These are phyloP conservation scores for Artibeus jamaicensis DNA, from an alignment of 2,797 vertebrate species.

Conservation along the genomic window DNA sequence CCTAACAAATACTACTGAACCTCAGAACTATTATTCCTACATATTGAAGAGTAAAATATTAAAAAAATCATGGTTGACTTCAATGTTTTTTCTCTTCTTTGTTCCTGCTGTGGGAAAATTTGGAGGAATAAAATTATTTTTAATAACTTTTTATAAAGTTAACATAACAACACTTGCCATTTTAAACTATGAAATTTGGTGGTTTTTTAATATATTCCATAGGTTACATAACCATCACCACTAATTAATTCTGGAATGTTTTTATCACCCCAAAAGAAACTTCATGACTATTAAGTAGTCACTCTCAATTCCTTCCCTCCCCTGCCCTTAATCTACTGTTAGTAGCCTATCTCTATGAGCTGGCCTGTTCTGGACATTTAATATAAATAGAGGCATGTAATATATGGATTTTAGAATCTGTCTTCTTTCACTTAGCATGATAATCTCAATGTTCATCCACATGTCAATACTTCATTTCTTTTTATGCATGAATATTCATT, in stretches of 20 bases:
- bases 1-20: background rate
- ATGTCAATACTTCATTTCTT: background rate
- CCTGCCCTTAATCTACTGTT: background rate
- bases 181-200: slow-evolving; percentile 21
- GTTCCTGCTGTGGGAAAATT: background rate
- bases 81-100: background rate
- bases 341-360: background rate
- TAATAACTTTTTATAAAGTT: slow-evolving; percentile 13
- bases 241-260: slow-evolving; percentile 11
- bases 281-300: background rate
- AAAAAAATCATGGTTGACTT: background rate
- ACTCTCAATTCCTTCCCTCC: background rate
- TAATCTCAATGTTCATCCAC: background rate
- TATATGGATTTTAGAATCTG: background rate
- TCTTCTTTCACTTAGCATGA: background rate
- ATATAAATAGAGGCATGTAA: background rate
- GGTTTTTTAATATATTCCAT: slow-evolving; percentile 7
- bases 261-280: slow-evolving; percentile 8
- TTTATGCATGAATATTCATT: slow-evolving; percentile 29
- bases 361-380: background rate
- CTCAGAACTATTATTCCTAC: background rate
- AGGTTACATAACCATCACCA: background rate
- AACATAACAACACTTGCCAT: background rate
- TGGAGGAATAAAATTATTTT: background rate
- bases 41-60: background rate